Percentiles rank a stretch among this genome's conserved stretches.
Evolutionary conservation across 2,113 vertebrate species (phyloP).

Genomic region (Malurus melanocephalus): DNA sequence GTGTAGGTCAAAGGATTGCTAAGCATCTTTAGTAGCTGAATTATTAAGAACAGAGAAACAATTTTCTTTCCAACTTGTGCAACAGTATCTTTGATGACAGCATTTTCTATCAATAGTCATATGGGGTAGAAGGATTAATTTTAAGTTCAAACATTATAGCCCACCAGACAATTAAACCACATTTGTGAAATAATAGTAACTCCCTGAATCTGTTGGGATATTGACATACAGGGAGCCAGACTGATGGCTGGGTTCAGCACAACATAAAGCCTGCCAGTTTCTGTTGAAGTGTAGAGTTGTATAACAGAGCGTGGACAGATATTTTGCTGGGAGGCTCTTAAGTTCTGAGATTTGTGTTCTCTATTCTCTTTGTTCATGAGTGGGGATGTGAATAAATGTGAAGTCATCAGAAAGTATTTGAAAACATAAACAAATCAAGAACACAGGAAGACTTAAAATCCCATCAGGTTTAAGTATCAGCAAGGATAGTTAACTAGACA

Average conservation of each 20-base stretch:
- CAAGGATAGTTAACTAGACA: neutral
- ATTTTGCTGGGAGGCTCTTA: neutral
- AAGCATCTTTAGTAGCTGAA: neutral
- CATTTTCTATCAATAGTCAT: neutral
- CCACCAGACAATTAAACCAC: constrained; percentile 10
- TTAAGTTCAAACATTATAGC: constrained; percentile 6
- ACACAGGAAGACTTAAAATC: neutral
- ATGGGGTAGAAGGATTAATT: neutral
- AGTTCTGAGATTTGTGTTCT: neutral
- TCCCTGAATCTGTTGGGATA: neutral
- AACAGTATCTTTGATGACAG: neutral
- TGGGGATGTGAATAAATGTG: neutral
- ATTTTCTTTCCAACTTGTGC: neutral
- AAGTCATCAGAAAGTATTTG: neutral
- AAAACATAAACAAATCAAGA: neutral
- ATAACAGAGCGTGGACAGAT: neutral
- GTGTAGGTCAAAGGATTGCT: neutral
- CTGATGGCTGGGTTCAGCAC: neutral
- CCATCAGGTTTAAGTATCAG: neutral
- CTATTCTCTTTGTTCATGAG: neutral
- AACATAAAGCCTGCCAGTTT: neutral
- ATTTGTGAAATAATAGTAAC: constrained; percentile 31
- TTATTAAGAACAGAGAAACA: neutral
- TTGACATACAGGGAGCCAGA: neutral
- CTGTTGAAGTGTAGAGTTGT: neutral